Evolutionary conservation across 1,140 invertebrate species (phyloP).

Genomic region (Ridgeia piscesae): DNA sequence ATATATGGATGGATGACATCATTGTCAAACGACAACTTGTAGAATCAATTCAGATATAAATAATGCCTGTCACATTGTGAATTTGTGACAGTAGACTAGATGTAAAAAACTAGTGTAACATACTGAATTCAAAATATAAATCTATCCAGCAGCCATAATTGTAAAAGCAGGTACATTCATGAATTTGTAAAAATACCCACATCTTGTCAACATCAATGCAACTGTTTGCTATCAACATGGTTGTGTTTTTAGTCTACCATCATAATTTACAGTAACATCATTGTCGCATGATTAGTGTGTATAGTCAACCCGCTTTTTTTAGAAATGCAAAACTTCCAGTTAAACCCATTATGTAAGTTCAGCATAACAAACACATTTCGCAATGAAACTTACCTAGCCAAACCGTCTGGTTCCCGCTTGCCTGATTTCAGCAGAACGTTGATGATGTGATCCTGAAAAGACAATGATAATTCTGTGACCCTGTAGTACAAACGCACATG

Average conservation of each 20-base stretch:
- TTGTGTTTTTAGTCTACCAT: too few species aligned
- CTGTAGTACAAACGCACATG: background rate
- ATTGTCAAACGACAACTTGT: background rate
- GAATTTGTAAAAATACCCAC: background rate
- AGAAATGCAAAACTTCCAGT: background rate
- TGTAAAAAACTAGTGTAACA: background rate
- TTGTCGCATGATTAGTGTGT: too few species aligned
- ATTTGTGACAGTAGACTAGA: background rate
- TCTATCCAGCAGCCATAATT: background rate
- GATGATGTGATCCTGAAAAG: conserved; percentile 80
- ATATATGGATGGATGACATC: background rate
- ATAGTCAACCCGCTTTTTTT: background rate
- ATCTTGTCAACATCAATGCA: background rate
- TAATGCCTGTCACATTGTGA: background rate
- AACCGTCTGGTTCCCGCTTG: conserved; percentile 81
- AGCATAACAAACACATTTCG: background rate
- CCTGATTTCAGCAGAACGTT: conserved; percentile 83
- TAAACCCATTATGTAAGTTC: background rate
- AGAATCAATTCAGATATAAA: background rate
- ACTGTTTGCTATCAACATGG: too few species aligned
- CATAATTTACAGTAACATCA: too few species aligned
- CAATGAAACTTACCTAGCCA: conserved; percentile 66
- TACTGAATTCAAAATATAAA: background rate
- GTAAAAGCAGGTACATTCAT: background rate
- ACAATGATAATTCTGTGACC: background rate